These are phyloP conservation scores for Netelia melanura DNA, from an alignment of 2,888 invertebrate genomes.

Conservation along the genomic window DNA sequence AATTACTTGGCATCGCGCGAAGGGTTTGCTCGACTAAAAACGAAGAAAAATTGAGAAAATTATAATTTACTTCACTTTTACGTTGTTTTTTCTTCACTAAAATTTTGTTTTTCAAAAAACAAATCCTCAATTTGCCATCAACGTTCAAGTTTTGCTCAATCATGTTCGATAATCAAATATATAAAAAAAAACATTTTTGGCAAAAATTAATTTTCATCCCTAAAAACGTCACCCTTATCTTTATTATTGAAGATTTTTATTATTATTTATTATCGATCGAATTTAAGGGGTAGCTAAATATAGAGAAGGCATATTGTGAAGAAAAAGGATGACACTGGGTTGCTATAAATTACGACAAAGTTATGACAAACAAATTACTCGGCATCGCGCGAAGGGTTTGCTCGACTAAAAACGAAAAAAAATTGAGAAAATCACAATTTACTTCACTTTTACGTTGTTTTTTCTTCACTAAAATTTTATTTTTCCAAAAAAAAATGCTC, in stretches of 20 bases:
- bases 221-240: too few species aligned
- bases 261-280: too few species aligned
- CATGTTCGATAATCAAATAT: background rate
- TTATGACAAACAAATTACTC: constrained; percentile 83
- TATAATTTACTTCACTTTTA: background rate
- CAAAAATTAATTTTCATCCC: too few species aligned
- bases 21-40: constrained; percentile 59
- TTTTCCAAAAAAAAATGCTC: background rate
- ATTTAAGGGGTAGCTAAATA: too few species aligned
- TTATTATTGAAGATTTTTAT: too few species aligned
- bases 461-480: background rate
- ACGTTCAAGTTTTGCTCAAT: background rate
- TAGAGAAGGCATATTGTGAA: too few species aligned
- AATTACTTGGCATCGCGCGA: constrained; percentile 77
- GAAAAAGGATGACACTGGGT: background rate
- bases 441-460: background rate
- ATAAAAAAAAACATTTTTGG: too few species aligned
- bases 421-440: background rate
- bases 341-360: constrained; percentile 78
- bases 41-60: background rate
- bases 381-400: constrained; percentile 71
- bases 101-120: background rate
- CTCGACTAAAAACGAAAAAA: too few species aligned
- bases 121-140: background rate
- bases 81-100: too few species aligned